Percentiles rank a stretch among this genome's conserved stretches.
Evolutionary conservation across 2,888 invertebrate species (phyloP).

Genomic region (Tipula helvola): DNA sequence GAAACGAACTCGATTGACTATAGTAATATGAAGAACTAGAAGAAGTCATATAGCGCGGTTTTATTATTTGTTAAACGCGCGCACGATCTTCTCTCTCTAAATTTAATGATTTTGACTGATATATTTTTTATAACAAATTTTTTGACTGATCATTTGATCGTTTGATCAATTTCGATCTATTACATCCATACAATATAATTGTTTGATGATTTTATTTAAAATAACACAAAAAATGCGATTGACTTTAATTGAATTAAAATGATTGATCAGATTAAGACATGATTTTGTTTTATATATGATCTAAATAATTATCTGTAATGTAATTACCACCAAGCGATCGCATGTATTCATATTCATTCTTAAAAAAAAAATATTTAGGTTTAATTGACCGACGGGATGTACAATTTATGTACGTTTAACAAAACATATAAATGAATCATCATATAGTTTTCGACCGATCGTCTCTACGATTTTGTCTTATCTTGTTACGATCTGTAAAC

Average conservation of each 20-base stretch:
- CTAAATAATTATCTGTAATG: background rate
- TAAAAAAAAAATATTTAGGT: background rate
- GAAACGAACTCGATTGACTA: background rate
- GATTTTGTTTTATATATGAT: background rate
- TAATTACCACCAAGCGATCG: background rate
- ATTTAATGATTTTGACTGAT: background rate
- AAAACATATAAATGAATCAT: background rate
- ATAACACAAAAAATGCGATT: background rate
- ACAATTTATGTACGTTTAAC: background rate
- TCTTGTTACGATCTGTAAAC: background rate
- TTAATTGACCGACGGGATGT: background rate
- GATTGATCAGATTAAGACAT: background rate
- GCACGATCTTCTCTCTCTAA: background rate
- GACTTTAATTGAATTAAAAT: background rate
- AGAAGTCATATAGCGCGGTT: background rate
- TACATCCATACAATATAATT: background rate
- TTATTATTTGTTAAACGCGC: background rate
- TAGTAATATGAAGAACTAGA: background rate
- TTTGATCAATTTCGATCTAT: background rate
- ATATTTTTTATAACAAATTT: background rate
- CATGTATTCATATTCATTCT: background rate
- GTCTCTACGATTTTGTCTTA: background rate
- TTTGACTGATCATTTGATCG: background rate
- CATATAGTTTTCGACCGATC: background rate
- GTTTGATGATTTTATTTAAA: background rate